Evolutionary conservation across 2,888 invertebrate genomes (phyloP), one percentile per base, ranked within the genome.

Genomic region (Cephus runcator): DNA sequence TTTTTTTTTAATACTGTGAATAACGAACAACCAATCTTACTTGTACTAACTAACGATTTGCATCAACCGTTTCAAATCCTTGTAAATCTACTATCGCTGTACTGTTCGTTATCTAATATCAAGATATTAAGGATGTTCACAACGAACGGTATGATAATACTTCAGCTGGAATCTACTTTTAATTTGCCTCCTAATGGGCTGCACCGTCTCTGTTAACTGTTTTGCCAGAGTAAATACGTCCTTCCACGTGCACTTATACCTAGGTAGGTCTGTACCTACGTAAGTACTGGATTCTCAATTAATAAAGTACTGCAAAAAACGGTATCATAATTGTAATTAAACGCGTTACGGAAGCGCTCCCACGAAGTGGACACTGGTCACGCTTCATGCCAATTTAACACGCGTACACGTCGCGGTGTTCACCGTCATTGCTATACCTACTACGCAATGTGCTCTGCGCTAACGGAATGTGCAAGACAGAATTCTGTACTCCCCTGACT

Each of bases 351-450:
- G 82, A 84, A 86, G 85, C 80, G 81, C 34, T 34, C 12, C 78
- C 82, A 83, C 75, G 81, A 83, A 83, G 84, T 87, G 87, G 90
- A 89, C 90, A 88, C 84, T 82, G 86, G 90, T 89, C 88, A 87
- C 87, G 89, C 90, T 90, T 90, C 89, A 88, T 89, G 88, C 88
- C 87, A 88, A 89, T 89, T 90, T 88, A 90, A 89, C 88, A 85
- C 84, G 84, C 78, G 76, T 76, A 81, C 76, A 35, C 30, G 31
- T 69, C 76, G 74, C 69, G 76, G 36, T 56, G 56, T 56, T 23
- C 56, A 23, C 9, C 56, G 6, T 1, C 56, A 56, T 56, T 23
- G 23, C 56, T 56, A 23, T 56, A 56, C 56, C 23, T 23, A 56
- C 56, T 56, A 56, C 56, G 23, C 23, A 56, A 56, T 56, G 56